Evolutionary conservation across 1,140 invertebrate genomes (phyloP).

Genomic region (Brachionus angularis): DNA sequence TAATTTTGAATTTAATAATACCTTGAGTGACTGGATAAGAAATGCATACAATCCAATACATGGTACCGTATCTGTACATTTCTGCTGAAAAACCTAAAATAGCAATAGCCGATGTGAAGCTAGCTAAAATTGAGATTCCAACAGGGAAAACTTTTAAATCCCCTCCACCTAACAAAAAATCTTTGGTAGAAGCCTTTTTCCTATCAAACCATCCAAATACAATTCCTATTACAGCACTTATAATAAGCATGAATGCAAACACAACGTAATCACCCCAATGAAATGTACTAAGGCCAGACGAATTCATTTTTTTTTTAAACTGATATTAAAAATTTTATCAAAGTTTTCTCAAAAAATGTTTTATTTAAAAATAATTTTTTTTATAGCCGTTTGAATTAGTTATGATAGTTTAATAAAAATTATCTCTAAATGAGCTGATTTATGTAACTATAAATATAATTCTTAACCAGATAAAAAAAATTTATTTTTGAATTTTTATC

Average conservation of each 20-base stretch:
- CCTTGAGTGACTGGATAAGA: slow-evolving; percentile 38
- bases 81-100: slow-evolving; percentile 58
- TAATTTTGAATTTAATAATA: too few relatives aligned
- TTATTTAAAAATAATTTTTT: too few relatives aligned
- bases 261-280: slow-evolving; percentile 41
- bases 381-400: too few relatives aligned
- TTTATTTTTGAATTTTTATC: too few relatives aligned
- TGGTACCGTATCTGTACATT: slow-evolving; percentile 51
- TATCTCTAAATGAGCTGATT: too few relatives aligned
- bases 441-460: too few relatives aligned
- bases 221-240: slow-evolving; percentile 27
- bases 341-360: too few relatives aligned
- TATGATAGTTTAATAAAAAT: too few relatives aligned
- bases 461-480: too few relatives aligned
- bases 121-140: slow-evolving; percentile 55
- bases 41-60: slow-evolving; percentile 49
- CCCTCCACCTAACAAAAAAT: slow-evolving; percentile 41
- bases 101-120: slow-evolving; percentile 56
- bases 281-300: background rate
- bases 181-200: slow-evolving; percentile 33
- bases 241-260: slow-evolving; percentile 14
- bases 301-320: slow-evolving; percentile 3
- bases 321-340: background rate
- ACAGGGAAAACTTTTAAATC: slow-evolving; percentile 49
- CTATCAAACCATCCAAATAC: slow-evolving; percentile 15